These are phyloP conservation scores for Clivina fossor DNA, from an alignment of 2,888 invertebrate species.

Conservation along the genomic window DNA sequence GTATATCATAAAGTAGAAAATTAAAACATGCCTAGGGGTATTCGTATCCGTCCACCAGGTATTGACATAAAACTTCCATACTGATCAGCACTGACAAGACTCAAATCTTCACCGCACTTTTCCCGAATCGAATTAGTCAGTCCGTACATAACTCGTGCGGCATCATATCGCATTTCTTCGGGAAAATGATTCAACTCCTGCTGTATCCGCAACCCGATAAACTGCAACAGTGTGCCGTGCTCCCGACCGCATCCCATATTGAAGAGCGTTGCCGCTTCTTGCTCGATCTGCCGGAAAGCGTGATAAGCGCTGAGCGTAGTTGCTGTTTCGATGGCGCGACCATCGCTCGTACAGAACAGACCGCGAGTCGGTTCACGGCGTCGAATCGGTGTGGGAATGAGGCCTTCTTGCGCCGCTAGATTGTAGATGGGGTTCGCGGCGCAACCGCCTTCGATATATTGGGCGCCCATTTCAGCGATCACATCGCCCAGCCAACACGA, in stretches of 20 bases:
- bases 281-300: conserved; percentile 67
- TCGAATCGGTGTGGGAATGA: conserved; percentile 61
- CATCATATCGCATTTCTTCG: conserved; percentile 70
- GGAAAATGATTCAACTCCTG: conserved; percentile 70
- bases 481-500: conserved; percentile 77
- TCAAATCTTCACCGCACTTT: conserved; percentile 70
- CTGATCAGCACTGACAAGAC: conserved; percentile 72
- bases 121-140: conserved; percentile 65
- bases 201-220: conserved; percentile 66
- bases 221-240: conserved; percentile 67
- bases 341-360: conserved; percentile 70
- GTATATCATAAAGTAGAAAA: no score
- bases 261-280: conserved; percentile 66
- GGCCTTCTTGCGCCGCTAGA: conserved; percentile 67
- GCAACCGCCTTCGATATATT: conserved; percentile 72
- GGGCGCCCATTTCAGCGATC: conserved; percentile 76
- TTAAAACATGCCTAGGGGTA: no score
- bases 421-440: conserved; percentile 71
- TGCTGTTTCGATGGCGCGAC: conserved; percentile 65
- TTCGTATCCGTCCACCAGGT: conserved; percentile 58
- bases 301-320: conserved; percentile 67
- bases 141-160: conserved; percentile 68
- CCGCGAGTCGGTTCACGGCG: conserved; percentile 60
- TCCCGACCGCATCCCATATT: conserved; percentile 61
- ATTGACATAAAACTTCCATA: conserved; percentile 69